Base-by-base conservation (phyloP, 2,797 vertebrate species). In the Cyclura pinguis region DNA sequence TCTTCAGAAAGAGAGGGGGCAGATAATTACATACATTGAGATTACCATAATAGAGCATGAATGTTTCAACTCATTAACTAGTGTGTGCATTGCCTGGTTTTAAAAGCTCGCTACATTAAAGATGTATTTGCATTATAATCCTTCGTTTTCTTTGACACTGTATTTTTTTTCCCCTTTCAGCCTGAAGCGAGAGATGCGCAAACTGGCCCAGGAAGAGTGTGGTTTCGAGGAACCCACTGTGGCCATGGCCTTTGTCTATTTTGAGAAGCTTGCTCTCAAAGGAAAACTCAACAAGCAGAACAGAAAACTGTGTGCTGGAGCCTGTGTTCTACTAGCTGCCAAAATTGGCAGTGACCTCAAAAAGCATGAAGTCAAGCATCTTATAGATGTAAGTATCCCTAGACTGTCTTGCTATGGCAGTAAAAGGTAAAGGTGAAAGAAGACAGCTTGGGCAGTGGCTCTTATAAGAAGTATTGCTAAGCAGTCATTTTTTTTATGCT, bases 191-290 rank as follows among this genome's bases (percentile, higher is more conserved):
- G 99, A 99, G 96, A 99, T 99, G 96, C 98, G 97, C 91, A 99
- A 99, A 95, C 97, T 99, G 80, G 98, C 98, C 9, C 98, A 98
- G 97, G 98, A 99, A 90, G 99, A 99, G 89, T 99, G 99, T 86
- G 97, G 98, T 84, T 98, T 99, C 6, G 99, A 99, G 97, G 99
- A 99, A 92, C 98, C 98, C 74, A 99, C 99, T 0, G 98, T 99
- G 92, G 99, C 99, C 94, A 99, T 99, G 99, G 98, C 99, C 72
- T 99, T 99, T n/a, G 99, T 99, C 97, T 99, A 99, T 98, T 99
- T 99, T 72, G 99, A 99, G 96, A 99, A 99, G 96, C 98, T 99
- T 0, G 98, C 99, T 92, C 98, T 99, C 93, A 99, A 98, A 96
- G 99, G 99, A 87, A 99, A 99, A 94, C 98, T 99, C 69, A 98